Percentiles rank a stretch among this genome's conserved stretches.
These are phyloP conservation scores for Pachyrhynchus sulphureomaculatus DNA, from an alignment of 1,140 invertebrate genomes.

Conservation along the genomic window DNA sequence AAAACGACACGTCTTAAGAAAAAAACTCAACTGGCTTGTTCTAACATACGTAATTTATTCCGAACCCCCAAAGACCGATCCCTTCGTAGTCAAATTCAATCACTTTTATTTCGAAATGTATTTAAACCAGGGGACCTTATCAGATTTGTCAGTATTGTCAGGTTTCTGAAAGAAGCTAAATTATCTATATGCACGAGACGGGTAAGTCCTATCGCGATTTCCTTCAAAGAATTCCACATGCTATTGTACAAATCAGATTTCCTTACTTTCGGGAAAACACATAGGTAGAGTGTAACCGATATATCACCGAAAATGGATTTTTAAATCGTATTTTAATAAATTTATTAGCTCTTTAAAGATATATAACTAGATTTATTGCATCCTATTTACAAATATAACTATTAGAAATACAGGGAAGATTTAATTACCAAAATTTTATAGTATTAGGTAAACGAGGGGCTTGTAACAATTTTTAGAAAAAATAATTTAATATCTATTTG, in stretches of 20 bases:
- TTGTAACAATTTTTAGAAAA: too few species aligned
- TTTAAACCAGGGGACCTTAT: conserved; percentile 17
- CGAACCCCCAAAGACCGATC: not conserved
- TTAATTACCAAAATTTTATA: too few species aligned
- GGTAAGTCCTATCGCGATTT: conserved; percentile 17
- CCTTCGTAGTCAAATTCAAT: conserved; percentile 9
- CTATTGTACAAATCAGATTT: conserved; percentile 31
- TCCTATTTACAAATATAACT: too few species aligned
- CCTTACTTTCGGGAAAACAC: conserved; percentile 14
- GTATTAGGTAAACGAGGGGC: too few species aligned
- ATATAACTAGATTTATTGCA: too few species aligned
- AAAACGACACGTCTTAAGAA: too few species aligned
- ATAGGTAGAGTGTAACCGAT: conserved; percentile 13
- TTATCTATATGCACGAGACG: conserved; percentile 31
- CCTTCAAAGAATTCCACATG: conserved; percentile 26
- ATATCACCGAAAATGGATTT: conserved; percentile 9
- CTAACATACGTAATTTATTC: too few species aligned
- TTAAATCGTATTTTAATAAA: not conserved
- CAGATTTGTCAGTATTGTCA: conserved; percentile 28
- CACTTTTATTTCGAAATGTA: conserved; percentile 24
- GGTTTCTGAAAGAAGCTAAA: conserved; percentile 24
- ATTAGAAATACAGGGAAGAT: too few species aligned
- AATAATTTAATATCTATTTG: too few species aligned
- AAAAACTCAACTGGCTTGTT: too few species aligned
- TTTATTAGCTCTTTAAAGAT: too few species aligned